Percentiles rank a stretch among this genome's conserved stretches.
phyloP scores from a whole-genome alignment of 2,113 vertebrate species.

The Leucoraja erinaceus region DNA sequence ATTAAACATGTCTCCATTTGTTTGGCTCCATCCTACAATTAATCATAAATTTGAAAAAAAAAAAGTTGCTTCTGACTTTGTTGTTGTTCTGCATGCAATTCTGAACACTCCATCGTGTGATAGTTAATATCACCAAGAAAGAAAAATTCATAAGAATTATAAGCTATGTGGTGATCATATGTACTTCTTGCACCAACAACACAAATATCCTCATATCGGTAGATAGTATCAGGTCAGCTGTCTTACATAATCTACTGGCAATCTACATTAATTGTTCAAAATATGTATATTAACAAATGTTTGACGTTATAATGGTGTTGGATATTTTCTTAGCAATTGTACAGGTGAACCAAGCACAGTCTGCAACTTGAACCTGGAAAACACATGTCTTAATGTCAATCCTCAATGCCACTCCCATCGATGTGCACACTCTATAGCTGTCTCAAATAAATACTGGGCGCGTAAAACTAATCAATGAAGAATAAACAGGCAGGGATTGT shows the following conservation, averaged over 20 bases:
- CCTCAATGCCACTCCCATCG: no score
- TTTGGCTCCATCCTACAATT: neutral
- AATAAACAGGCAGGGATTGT: no score
- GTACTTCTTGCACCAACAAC: neutral
- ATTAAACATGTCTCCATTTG: neutral
- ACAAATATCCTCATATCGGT: neutral
- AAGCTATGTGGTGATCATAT: neutral
- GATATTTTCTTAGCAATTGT: neutral
- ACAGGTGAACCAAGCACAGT: neutral
- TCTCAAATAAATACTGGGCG: no score
- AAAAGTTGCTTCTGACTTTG: neutral
- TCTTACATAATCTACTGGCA: neutral
- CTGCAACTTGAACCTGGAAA: no score
- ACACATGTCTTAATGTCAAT: no score
- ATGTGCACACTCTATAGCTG: no score
- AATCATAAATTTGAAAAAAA: slow-evolving; percentile 11
- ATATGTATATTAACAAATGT: neutral
- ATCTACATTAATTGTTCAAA: neutral
- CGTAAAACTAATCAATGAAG: no score
- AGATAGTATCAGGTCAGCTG: neutral
- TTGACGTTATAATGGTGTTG: neutral
- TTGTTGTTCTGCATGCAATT: neutral
- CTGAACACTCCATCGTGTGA: neutral
- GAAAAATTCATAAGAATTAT: neutral
- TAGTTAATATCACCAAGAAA: neutral